Evolutionary conservation across 2,888 invertebrate genomes (phyloP).

Genomic region (Dioctria rufipes): DNA sequence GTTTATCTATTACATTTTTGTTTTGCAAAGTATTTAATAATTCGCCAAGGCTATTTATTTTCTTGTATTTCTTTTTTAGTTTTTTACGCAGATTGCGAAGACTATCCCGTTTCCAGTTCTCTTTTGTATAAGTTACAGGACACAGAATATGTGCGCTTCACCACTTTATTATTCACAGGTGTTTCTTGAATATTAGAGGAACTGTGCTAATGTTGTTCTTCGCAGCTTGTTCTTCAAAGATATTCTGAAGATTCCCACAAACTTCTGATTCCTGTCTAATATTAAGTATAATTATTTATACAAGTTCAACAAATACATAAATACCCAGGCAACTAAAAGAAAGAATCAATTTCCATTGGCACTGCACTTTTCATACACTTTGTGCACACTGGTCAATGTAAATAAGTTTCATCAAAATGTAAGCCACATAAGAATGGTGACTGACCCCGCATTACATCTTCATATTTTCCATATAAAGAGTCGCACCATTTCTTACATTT

Average conservation of each 20-base stretch:
- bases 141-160: not conserved
- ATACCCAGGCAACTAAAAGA: too few species aligned
- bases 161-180: not conserved
- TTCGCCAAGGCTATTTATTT: not conserved
- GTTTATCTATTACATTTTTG: too few species aligned
- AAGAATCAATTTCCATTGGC: not conserved
- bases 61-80: too few species aligned
- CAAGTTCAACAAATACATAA: not conserved
- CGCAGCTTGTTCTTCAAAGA: too few species aligned
- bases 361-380: not conserved
- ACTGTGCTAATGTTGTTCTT: too few species aligned
- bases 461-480: too few species aligned
- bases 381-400: not conserved
- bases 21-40: not conserved
- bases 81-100: not conserved
- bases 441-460: not conserved
- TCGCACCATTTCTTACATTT: not conserved
- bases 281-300: too few species aligned
- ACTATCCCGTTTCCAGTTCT: not conserved
- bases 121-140: not conserved
- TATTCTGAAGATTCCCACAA: not conserved
- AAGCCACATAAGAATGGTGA: not conserved
- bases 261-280: not conserved
- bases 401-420: not conserved
- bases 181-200: not conserved